Conservation (phyloP, 1,140 invertebrate species). For the Zaprionus capensis region DNA sequence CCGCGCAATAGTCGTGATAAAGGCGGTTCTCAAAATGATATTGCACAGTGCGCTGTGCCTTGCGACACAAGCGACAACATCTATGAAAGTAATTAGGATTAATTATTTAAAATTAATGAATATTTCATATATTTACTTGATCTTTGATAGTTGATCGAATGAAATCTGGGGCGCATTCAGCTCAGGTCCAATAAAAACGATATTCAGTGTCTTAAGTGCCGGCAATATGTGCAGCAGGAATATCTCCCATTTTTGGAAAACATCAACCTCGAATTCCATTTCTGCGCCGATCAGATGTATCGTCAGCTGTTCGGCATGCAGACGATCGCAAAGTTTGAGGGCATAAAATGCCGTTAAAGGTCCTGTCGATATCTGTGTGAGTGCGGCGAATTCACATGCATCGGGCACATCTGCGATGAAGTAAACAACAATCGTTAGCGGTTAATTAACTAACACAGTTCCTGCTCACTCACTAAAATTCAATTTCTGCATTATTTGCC, state of each 20-base stretch:
- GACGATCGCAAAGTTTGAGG: constrained; percentile 84
- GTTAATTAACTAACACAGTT: not conserved
- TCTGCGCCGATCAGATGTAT: constrained; percentile 86
- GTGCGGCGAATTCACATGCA: constrained; percentile 86
- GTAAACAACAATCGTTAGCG: not conserved
- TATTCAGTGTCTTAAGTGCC: constrained; percentile 85
- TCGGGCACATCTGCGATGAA: constrained; percentile 83
- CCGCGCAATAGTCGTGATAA: constrained; percentile 87
- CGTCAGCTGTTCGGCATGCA: constrained; percentile 64
- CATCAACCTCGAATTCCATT: constrained; percentile 89
- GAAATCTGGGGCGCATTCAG: constrained; percentile 86
- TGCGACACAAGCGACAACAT: constrained; percentile 69
- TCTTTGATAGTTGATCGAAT: constrained; percentile 81
- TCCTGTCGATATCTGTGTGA: constrained; percentile 88
- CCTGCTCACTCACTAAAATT: constrained; percentile 51
- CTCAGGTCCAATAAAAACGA: constrained; percentile 88
- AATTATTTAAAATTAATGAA: not conserved
- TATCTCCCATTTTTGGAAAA: constrained; percentile 89
- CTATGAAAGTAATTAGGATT: constrained; percentile 30
- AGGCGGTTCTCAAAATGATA: constrained; percentile 84
- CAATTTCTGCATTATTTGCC: constrained; percentile 61
- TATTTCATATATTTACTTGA: constrained; percentile 48
- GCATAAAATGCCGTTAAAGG: constrained; percentile 87
- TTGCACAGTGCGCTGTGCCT: constrained; percentile 57
- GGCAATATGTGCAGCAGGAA: constrained; percentile 88